A percentile compares a stretch with the other conserved stretches of the same genome.
These are phyloP conservation scores for Thamnophis sirtalis DNA, from an alignment of 2,113 vertebrate species.

Conservation along the genomic window DNA sequence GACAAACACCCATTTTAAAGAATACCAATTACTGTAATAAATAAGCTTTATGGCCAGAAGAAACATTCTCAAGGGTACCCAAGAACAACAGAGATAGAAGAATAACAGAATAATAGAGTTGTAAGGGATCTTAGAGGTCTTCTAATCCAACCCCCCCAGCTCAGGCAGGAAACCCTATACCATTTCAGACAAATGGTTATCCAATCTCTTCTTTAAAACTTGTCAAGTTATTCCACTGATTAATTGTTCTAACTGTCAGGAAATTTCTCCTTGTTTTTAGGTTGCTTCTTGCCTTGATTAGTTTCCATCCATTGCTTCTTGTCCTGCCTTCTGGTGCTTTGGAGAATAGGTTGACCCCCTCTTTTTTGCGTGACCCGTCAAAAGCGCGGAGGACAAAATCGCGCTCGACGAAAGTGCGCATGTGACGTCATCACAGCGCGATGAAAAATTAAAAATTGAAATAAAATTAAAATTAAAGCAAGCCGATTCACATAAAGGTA, in stretches of 20 bases:
- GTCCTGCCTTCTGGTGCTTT: neutral
- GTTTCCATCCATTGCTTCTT: neutral
- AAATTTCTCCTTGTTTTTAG: neutral
- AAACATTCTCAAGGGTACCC: neutral
- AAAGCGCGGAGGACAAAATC: no score
- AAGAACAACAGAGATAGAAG: neutral
- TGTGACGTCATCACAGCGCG: no score
- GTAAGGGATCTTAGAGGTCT: neutral
- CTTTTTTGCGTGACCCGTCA: no score
- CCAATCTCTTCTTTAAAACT: neutral
- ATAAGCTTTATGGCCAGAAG: neutral
- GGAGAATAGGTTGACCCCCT: neutral
- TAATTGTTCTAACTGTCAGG: neutral
- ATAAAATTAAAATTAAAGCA: no score
- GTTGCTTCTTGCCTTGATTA: neutral
- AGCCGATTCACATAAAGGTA: no score
- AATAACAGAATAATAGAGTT: neutral
- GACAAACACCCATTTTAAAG: neutral
- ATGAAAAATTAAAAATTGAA: no score
- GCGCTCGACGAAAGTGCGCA: no score
- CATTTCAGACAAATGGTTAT: neutral
- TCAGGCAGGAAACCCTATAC: neutral
- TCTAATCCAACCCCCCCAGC: neutral
- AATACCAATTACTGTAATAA: conserved; percentile 34
- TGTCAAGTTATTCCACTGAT: neutral